phyloP scores from a whole-genome alignment of 2,113 vertebrate genomes.

The Hipposideros armiger region DNA sequence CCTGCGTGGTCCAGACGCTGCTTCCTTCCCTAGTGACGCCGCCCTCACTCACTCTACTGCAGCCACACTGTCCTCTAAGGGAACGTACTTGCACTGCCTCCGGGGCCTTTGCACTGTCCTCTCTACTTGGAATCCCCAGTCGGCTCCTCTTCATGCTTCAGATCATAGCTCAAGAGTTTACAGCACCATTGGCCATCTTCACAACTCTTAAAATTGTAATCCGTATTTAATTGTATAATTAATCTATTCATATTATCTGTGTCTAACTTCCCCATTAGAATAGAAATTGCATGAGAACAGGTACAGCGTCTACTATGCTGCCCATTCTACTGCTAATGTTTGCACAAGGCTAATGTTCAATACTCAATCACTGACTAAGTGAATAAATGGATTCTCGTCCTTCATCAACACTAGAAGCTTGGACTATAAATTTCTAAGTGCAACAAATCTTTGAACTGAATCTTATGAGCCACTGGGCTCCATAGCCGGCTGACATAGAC shows the following conservation, averaged over 20 bases:
- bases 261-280: neutral
- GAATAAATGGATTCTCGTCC: neutral
- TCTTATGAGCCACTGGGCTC: neutral
- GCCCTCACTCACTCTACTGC: rapidly evolving
- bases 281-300: neutral
- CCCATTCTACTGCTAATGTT: neutral
- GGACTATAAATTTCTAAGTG: neutral
- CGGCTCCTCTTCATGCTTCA: neutral
- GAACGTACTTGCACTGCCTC: neutral
- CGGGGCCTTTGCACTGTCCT: neutral
- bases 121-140: neutral
- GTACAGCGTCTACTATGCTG: neutral
- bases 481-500: neutral
- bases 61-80: neutral
- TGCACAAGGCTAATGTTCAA: neutral
- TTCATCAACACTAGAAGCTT: neutral
- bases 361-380: neutral
- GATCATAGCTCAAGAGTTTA: neutral
- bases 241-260: neutral
- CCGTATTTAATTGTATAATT: neutral
- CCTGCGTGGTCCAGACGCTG: too few relatives aligned
- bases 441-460: neutral
- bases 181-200: neutral
- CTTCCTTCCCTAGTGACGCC: neutral
- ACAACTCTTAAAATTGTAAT: neutral